A percentile compares a stretch with the other conserved stretches of the same genome.
Evolutionary conservation across 1,140 invertebrate genomes (phyloP).

Genomic region (Drosophila navojoa): DNA sequence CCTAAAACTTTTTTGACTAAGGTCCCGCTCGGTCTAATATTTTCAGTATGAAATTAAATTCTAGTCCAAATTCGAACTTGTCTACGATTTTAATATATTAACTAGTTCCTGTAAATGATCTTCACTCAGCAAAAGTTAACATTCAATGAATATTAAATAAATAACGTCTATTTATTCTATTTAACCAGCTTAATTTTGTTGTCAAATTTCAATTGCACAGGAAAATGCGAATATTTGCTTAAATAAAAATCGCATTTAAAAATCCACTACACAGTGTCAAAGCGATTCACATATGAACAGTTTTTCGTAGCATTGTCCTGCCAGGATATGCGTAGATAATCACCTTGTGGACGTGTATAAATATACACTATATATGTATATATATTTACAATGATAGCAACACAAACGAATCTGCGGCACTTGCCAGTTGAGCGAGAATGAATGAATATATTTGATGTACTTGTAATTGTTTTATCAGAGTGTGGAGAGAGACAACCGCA

Average conservation of each 20-base stretch:
- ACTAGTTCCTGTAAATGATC: too few species aligned
- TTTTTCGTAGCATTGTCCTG: constrained; percentile 18
- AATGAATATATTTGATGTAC: constrained; percentile 31
- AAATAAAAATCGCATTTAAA: neutral
- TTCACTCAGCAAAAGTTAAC: too few species aligned
- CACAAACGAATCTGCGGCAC: constrained; percentile 11
- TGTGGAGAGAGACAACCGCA: constrained; percentile 66
- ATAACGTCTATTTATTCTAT: too few species aligned
- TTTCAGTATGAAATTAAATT: too few species aligned
- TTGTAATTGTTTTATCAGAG: constrained; percentile 33
- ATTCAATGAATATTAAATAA: too few species aligned
- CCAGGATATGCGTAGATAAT: constrained; percentile 36
- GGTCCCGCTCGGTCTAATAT: too few species aligned
- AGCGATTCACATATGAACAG: neutral
- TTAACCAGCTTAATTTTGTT: too few species aligned
- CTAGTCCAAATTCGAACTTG: too few species aligned
- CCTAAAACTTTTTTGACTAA: too few species aligned
- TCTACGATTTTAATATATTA: too few species aligned
- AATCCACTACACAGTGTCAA: constrained; percentile 22
- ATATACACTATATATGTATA: neutral
- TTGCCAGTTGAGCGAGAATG: constrained; percentile 6
- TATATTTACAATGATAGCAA: constrained; percentile 7
- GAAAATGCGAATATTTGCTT: neutral
- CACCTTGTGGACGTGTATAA: constrained; percentile 26
- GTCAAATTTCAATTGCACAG: neutral